Conservation (phyloP, 2,113 vertebrate genomes). For the Brachirus orientalis region DNA sequence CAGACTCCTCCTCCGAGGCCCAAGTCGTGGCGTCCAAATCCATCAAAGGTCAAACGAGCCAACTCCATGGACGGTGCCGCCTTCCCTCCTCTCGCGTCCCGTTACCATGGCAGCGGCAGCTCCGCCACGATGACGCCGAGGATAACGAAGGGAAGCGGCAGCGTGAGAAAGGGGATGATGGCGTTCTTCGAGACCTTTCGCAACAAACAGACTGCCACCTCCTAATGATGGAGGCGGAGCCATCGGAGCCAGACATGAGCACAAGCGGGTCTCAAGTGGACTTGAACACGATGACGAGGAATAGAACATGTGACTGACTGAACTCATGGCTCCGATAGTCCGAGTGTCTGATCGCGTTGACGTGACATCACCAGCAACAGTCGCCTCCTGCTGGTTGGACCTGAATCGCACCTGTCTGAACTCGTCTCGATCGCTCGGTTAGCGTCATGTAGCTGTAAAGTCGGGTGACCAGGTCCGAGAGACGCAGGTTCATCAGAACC, state of each 20-base stretch:
- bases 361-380: constrained; percentile 45
- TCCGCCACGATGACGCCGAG: constrained; percentile 8
- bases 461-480: too few relatives aligned
- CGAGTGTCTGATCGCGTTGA: background rate
- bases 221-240: constrained; percentile 30
- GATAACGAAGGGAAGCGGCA: constrained; percentile 52
- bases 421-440: too few relatives aligned
- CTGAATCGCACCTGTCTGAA: background rate
- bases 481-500: background rate
- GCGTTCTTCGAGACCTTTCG: constrained; percentile 90
- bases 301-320: too few relatives aligned
- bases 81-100: constrained; percentile 62
- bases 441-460: too few relatives aligned
- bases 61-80: constrained; percentile 84
- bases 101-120: constrained; percentile 13
- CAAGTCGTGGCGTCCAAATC: constrained; percentile 76
- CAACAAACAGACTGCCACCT: constrained; percentile 82
- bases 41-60: constrained; percentile 83
- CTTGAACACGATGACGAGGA: too few relatives aligned
- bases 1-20: constrained; percentile 85
- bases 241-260: background rate
- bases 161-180: constrained; percentile 86
- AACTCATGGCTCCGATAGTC: constrained; percentile 31
- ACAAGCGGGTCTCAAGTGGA: background rate
- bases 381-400: too few relatives aligned